Evolutionary conservation across 2,113 vertebrate genomes (phyloP), one percentile per base, ranked within the genome.

Genomic region (Neolamprologus brichardi): DNA sequence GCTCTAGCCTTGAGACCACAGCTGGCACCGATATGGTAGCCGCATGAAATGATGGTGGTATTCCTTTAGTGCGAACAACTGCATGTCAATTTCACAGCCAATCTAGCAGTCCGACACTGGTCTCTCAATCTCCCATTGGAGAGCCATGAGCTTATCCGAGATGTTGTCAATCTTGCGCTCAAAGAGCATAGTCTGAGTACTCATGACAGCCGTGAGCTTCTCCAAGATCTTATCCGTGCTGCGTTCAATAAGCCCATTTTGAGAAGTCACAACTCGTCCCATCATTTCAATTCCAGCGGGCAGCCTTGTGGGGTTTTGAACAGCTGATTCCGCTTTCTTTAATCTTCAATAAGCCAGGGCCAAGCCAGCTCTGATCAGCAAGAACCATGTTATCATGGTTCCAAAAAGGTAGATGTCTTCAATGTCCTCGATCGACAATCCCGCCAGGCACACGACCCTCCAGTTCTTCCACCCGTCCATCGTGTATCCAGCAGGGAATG

Each of bases 121-220:
- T 52, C 51, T 20, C 51, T 52, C 18, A 52, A 20, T 11, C 51
- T 52, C 51, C 51, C 9, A 1, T 20, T 52, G 51, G 9, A 52
- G 51, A 49, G 46, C 17, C 17, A 3, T 52, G 51, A 53, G 5
- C 52, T 53, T 53, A 4, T 53, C 5, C 2, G 52, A 53, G 52
- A 53, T 53, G 5, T 6, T 20, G n/a, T 53, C 51, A 53, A 53
- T 53, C 9, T 53, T 53, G 5, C 2, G 0, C n/a, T 53, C 51
- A 20, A 2, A n/a, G 49, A 52, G 49, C 49, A n/a, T n/a, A 52
- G 51, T 52, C 51, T 52, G 18, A 20, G 51, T 52, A 0, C 51
- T 52, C 5, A 20, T 2, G 2, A 52, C 18, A 1, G 18, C 51
- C 9, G 0, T 3, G 9, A 53, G 9, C 5, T 53, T 53, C n/a